Base-by-base conservation (phyloP, 2,797 vertebrate genomes). In the Falco columbarius region DNA sequence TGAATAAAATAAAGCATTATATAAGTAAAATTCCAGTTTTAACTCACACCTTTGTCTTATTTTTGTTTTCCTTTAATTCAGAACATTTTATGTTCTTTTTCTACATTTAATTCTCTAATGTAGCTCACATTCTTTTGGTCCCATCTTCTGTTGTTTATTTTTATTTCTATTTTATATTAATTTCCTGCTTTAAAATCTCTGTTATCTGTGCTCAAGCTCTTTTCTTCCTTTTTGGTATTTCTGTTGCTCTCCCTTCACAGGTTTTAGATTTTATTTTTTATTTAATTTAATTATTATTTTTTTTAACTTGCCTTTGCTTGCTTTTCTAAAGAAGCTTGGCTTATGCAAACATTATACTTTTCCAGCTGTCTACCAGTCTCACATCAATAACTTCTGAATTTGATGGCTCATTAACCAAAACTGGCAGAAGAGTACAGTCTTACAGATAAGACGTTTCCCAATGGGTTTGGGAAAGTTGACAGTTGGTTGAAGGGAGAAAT, bases 331-430 rank as follows among this genome's bases (percentile, higher is more conserved):
- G 29, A 61, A 68, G 7, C 9, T 84, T 47, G 26, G 2, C 5
- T 62, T 70, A 38, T 44, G 42, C n/a, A 61, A 88, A 58, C 36
- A 23, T 10, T 29, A 3, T 40, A 34, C 10, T 61, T 90, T 79
- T 75, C 36, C 42, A 86, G 4, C 61, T 81, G 62, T 75, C 90
- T 93, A 32, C 86, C 75, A 51, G 19, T 81, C 74, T 94, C 70
- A 73, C 76, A 59, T 77, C 23, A 2, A 20, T 55, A 86, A 66
- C 12, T 86, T 58, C 51, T 66, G 73, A 90, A 51, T 96, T 38
- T 65, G 70, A 84, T 42, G 71, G 44, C 44, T 96, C 44, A 76
- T 95, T 95, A 90, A 55, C 17, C 23, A 66, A 79, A 94, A 47
- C 73, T 89, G 77, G 65, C 62, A 77, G 38, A 91, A n/a, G 3